Evolutionary conservation across 1,140 invertebrate genomes (phyloP), one percentile per base, ranked within the genome.

Genomic region (Hycleus phaleratus): DNA sequence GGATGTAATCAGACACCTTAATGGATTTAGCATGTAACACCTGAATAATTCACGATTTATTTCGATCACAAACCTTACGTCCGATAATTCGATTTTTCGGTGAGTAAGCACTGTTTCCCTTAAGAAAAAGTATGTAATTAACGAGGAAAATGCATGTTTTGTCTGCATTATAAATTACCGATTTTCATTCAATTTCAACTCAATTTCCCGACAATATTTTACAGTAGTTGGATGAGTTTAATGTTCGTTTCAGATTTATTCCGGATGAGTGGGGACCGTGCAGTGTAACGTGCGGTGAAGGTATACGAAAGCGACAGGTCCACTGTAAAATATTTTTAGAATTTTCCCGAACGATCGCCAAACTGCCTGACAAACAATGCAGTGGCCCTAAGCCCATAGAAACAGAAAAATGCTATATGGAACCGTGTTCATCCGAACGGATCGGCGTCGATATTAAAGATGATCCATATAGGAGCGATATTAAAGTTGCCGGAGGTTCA

Each of bases 261-360:
- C 78, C 82, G 9, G 82, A 86, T 38, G 84, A 90, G 52, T 97
- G 93, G 93, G 85, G 90, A 7, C 80, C 87, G 3, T 97, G 95
- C 75, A 92, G 86, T 63, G 88, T 88, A 0, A 87, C 87, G 0
- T 97, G 94, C 71, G 93, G 93, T 0, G 88, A 93, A 70, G 95
- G 93, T 0, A 79, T 87, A 38, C 80, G 87, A 8, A 85, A 84
- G 55, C 81, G 91, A 4, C 81, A 85, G 64, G 92, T 94, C 1
- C 82, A 87, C 56, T 97, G 94, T 75, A 95, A 95, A 78, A 94
- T 97, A 63, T 95, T 91, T 73, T 76, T 97, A 44, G 91, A 95
- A 73, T 93, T 93, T 70, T 92, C 89, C 44, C 79, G 85, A 55
- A 93, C 90, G 0, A 85, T 92, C 40, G 91, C 89, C 0, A 87